phyloP scores from a whole-genome alignment of 1,140 invertebrate species.

The Leptopilina clavipes region DNA sequence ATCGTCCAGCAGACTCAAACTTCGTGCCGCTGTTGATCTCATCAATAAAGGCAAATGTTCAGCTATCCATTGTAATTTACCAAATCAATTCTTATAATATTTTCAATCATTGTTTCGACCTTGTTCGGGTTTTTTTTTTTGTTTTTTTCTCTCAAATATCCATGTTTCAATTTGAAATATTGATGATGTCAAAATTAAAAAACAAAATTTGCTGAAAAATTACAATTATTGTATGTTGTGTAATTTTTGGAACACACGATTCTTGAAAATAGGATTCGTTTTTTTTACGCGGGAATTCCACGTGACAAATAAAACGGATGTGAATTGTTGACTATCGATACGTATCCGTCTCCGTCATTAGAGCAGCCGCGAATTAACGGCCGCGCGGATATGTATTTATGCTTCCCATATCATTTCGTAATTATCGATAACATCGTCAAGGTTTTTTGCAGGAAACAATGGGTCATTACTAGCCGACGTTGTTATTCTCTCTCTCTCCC shows the following conservation, averaged over 20 bases:
- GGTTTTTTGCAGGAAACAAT: slow-evolving; percentile 75
- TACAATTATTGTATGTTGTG: too few species aligned
- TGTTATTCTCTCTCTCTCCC: slow-evolving; percentile 44
- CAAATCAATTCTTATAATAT: slow-evolving; percentile 34
- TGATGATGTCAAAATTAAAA: too few species aligned
- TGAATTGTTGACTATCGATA: slow-evolving; percentile 70
- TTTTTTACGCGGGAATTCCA: slow-evolving; percentile 40
- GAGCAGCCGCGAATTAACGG: slow-evolving; percentile 65
- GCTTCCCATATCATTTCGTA: slow-evolving; percentile 74
- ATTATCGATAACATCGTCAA: slow-evolving; percentile 76
- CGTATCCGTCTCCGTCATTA: slow-evolving; percentile 66
- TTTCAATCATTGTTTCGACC: not conserved
- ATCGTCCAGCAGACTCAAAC: slow-evolving; percentile 51
- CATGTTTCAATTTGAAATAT: too few species aligned
- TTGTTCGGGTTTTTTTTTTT: too few species aligned
- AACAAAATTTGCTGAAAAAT: too few species aligned
- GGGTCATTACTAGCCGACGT: slow-evolving; percentile 68
- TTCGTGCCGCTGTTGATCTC: slow-evolving; percentile 42
- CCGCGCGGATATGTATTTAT: slow-evolving; percentile 69
- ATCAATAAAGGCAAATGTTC: slow-evolving; percentile 42
- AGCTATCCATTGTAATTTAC: slow-evolving; percentile 3
- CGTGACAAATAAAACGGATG: slow-evolving; percentile 71
- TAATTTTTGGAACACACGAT: not conserved
- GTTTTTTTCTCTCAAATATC: too few species aligned
- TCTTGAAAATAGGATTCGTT: too few species aligned